phyloP scores from a whole-genome alignment of 92 coral and sea anemone species.

The Epizoanthus ramosus region DNA sequence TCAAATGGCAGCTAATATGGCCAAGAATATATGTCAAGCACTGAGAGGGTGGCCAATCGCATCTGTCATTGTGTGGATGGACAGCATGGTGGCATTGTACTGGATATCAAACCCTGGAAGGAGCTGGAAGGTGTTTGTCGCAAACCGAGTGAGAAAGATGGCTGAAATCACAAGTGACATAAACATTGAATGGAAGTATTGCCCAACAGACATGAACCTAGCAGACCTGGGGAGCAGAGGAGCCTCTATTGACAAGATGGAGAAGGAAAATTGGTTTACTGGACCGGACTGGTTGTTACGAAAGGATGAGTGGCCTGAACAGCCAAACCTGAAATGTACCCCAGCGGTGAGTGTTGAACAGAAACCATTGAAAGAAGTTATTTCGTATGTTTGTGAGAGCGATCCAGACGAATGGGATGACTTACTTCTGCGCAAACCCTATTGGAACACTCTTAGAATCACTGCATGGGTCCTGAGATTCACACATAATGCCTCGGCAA shows the following conservation, averaged over 20 bases:
- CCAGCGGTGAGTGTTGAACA: conserved; percentile 33
- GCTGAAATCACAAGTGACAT: conserved; percentile 44
- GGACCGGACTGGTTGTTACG: conserved; percentile 57
- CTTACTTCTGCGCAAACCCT: conserved; percentile 2
- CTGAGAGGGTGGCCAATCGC: conserved; percentile 37
- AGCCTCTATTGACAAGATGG: conserved; percentile 54
- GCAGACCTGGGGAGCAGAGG: conserved; percentile 63
- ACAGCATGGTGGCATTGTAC: conserved; percentile 49
- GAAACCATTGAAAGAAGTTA: conserved; percentile 23
- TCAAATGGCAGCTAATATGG: conserved; percentile 52
- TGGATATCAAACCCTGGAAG: conserved; percentile 49
- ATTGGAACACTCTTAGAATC: conserved; percentile 49
- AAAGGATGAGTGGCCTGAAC: conserved; percentile 46
- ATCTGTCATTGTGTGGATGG: conserved; percentile 45
- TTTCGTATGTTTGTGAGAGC: conserved; percentile 30
- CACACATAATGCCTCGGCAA: conserved; percentile 37
- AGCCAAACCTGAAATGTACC: conserved; percentile 44
- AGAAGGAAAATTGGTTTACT: conserved; percentile 32
- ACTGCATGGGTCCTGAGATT: conserved; percentile 63
- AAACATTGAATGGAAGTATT: conserved; percentile 39
- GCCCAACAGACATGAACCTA: conserved; percentile 42
- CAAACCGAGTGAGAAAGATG: conserved; percentile 46
- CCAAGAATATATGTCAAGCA: conserved; percentile 2
- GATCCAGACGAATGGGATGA: conserved; percentile 62
- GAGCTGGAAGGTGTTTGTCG: conserved; percentile 48